phyloP scores from a whole-genome alignment of 2,888 invertebrate species.

The Onthophagus sagittarius region DNA sequence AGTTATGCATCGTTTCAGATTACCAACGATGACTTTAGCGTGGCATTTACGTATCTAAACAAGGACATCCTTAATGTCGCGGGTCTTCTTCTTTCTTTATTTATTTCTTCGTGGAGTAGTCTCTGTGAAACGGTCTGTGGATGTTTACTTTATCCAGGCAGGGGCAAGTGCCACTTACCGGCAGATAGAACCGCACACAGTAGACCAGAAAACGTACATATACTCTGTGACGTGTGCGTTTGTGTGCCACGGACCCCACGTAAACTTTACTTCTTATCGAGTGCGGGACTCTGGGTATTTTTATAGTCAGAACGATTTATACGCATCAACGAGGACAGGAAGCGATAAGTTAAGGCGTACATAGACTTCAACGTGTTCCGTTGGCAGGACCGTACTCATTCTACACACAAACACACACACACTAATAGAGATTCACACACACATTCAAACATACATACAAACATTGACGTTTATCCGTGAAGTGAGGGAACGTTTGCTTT shows the following conservation, averaged over 20 bases:
- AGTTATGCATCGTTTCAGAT: not conserved
- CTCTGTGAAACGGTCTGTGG: not conserved
- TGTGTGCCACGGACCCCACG: constrained; percentile 5
- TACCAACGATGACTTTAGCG: not conserved
- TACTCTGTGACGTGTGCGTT: not conserved
- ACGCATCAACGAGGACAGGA: constrained; percentile 28
- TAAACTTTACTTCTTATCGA: constrained; percentile 19
- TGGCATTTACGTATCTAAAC: constrained; percentile 7
- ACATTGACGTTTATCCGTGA: not conserved
- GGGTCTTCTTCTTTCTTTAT: not conserved
- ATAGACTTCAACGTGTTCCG: constrained; percentile 17
- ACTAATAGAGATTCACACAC: constrained; percentile 25
- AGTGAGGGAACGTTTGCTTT: not conserved
- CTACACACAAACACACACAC: constrained; percentile 27
- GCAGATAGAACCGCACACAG: not conserved
- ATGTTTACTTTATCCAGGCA: constrained; percentile 7
- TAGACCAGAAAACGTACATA: not conserved
- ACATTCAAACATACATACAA: constrained; percentile 21
- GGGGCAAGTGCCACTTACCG: constrained; percentile 12
- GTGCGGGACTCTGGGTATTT: constrained; percentile 11
- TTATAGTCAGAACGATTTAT: constrained; percentile 27
- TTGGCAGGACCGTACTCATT: constrained; percentile 17
- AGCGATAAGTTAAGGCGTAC: constrained; percentile 28
- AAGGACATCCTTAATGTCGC: constrained; percentile 8
- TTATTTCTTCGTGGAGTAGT: not conserved